phyloP scores from a whole-genome alignment of 1,140 invertebrate species.

The Drosophila persimilis region DNA sequence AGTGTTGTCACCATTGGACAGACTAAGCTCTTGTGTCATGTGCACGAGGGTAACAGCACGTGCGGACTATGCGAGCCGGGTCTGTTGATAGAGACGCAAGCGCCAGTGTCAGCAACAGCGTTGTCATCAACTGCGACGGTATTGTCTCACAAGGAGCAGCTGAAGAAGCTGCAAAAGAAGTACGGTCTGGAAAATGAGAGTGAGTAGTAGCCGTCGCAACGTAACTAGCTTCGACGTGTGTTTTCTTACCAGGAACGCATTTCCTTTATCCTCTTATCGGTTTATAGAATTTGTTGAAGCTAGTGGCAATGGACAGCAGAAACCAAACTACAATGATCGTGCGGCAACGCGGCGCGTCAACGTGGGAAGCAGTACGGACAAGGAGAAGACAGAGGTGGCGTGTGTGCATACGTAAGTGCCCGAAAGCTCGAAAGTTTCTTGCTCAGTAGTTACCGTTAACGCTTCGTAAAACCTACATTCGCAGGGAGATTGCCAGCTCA shows the following conservation, averaged over 20 bases:
- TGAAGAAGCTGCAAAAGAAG: slow-evolving; percentile 91
- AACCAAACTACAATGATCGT: slow-evolving; percentile 88
- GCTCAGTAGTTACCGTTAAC: background rate
- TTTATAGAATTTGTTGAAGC: slow-evolving; percentile 71
- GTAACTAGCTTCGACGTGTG: background rate
- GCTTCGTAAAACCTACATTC: background rate
- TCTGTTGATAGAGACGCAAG: slow-evolving; percentile 84
- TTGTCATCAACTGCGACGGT: slow-evolving; percentile 20
- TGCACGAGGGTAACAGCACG: slow-evolving; percentile 92
- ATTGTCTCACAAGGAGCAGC: slow-evolving; percentile 86
- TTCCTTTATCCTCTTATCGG: too few species aligned
- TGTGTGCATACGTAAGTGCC: slow-evolving; percentile 90
- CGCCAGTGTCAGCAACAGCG: slow-evolving; percentile 1
- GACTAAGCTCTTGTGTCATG: slow-evolving; percentile 92
- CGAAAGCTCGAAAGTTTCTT: too few species aligned
- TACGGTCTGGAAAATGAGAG: slow-evolving; percentile 89
- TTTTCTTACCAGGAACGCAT: background rate
- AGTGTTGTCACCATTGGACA: slow-evolving; percentile 88
- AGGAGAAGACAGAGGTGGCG: slow-evolving; percentile 91
- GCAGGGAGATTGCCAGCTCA: slow-evolving; percentile 88
- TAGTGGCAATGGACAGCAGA: slow-evolving; percentile 53
- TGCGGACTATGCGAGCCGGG: slow-evolving; percentile 96
- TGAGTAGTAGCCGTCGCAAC: slow-evolving; percentile 49
- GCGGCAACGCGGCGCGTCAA: slow-evolving; percentile 89
- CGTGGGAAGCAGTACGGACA: slow-evolving; percentile 91